Evolutionary conservation across 92 coral and sea anemone genomes (phyloP), one percentile per base, ranked within the genome.

Genomic region (Pocillopora meandrina): DNA sequence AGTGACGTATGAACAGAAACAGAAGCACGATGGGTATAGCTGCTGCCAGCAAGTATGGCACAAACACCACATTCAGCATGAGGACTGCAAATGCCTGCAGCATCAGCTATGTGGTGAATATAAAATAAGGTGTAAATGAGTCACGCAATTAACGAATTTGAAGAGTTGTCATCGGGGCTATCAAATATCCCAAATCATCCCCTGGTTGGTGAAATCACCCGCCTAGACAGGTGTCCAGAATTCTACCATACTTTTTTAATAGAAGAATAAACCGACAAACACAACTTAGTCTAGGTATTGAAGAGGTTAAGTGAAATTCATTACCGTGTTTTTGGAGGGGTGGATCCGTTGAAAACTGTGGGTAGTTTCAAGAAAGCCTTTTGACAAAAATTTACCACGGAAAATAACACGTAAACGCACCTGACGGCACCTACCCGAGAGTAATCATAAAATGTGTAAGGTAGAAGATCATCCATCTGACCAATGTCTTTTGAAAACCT

Each of bases 401-500:
- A 26, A 26, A 26, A 26, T 26, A 26, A 26, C 31, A 26, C 31
- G 31, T 26, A 26, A 26, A 26, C 31, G 31, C 31, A 26, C 31
- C 31, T 26, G 31, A 26, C 31, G 31, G 18, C 34, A 78, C 87
- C 18, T 83, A 96, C 98, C 96, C 91, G 91, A 64, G 68, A 17
- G 34, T 90, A 93, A 65, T 96, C 98, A 55, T 76, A 90, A 71
- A 88, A 93, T 9, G 92, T 89, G 79, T 70, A 59, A 0, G 98
- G 98, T 35, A 96, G 87, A 52, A 90, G 66, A 59, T 96, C 98
- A 49, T 96, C 98, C 98, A 96, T 94, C 77, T 94, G 97, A 71
- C 98, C 90, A 64, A 92, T 89, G 78, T 96, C 98, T 77, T 96
- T 96, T 70, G 98, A 93, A 76, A 96, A 96, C 19, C 98, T 82